Evolutionary conservation across 2,888 invertebrate genomes (phyloP).

Genomic region (Tetrapedia diversipes): DNA sequence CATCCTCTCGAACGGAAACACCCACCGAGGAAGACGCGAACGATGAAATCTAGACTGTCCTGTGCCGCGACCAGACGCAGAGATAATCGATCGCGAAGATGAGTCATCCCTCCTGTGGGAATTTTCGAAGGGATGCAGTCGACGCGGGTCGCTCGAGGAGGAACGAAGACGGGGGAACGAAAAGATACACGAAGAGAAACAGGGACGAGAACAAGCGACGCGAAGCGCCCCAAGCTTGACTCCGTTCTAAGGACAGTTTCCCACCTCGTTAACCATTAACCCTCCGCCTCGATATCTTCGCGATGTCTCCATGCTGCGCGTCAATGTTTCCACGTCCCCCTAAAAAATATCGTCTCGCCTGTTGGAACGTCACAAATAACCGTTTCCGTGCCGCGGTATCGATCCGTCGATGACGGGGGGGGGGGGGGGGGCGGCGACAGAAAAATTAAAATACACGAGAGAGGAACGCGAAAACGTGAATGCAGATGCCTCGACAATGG

Average conservation of each 20-base stretch:
- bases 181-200: conserved; percentile 14
- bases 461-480: conserved; percentile 35
- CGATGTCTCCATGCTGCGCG: too few relatives aligned
- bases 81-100: conserved; percentile 75
- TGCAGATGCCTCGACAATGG: conserved; percentile 14
- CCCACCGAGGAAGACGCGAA: neutral
- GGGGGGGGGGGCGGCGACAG: neutral
- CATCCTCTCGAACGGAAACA: neutral
- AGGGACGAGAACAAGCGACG: conserved; percentile 42
- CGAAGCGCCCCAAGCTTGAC: conserved; percentile 52
- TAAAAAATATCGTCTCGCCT: too few relatives aligned
- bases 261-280: conserved; percentile 50
- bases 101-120: conserved; percentile 72
- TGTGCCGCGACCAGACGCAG: conserved; percentile 42
- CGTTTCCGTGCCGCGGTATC: neutral
- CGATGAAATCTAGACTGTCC: conserved; percentile 44
- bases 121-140: conserved; percentile 64
- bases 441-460: conserved; percentile 7
- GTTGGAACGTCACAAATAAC: neutral
- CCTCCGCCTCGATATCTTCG: conserved; percentile 5
- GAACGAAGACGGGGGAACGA: conserved; percentile 9
- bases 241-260: conserved; percentile 40
- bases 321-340: too few relatives aligned
- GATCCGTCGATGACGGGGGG: too few relatives aligned
- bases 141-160: conserved; percentile 41